Base-by-base conservation (phyloP, 2,888 invertebrate genomes). In the Pheosia gnoma region DNA sequence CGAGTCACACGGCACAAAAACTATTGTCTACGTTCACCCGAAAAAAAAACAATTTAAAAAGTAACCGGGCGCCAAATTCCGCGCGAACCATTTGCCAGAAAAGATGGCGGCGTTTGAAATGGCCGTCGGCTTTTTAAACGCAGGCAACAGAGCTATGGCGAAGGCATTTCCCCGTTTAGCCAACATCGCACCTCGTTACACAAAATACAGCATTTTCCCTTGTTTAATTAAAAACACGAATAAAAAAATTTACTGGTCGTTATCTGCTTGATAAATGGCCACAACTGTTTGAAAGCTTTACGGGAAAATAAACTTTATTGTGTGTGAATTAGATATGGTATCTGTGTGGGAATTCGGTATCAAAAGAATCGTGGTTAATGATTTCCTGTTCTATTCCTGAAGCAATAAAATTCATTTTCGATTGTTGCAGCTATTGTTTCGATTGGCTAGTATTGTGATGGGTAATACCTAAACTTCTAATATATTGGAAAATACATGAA, bases 221-320 rank as follows among this genome's bases (percentile, higher is more conserved):
- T 90, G 91, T 91, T 91, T 93, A 93, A 93, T 93, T 92, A 93
- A 93, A 92, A 92, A 90, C 85, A 85, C 84, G 88, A 88, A 91
- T 91, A 92, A 92, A 92, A 90, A 89, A 87, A 85, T 83, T 84
- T 59, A 85, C 85, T 80, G 80, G 80, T 85, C 84, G 80, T 89
- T 91, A 91, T 91, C 87, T 83, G 82, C 87, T 88, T 75, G 92
- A 93, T 93, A 87, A 86, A 93, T 90, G 80, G 77, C 80, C 74
- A 68, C 59, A 45, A 75, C 77, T 75, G 71, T 74, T 78, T 76
- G 79, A 71, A 70, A 69, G 65, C 61, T 59, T 49, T 55, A 64
- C 45, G 62, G 68, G 61, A 83, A 80, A 82, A 79, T 72, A 76
- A 75, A 80, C 84, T 66, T 65, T 82, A 71, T 72, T 62, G 38